These are phyloP conservation scores for Poecilobothrus nobilitatus DNA, from an alignment of 2,888 invertebrate species.

Conservation along the genomic window DNA sequence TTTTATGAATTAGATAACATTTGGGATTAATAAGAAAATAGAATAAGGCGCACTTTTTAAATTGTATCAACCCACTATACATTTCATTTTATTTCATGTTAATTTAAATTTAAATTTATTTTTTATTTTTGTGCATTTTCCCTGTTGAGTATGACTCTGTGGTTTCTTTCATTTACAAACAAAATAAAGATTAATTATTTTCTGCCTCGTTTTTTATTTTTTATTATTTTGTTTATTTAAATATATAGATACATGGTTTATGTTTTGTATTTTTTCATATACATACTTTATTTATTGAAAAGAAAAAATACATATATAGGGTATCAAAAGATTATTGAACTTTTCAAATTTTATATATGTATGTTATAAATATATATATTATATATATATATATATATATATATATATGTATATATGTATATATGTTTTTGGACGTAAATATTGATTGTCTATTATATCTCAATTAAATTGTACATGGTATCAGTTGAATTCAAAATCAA, in stretches of 20 bases:
- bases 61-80: too few species aligned
- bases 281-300: background rate
- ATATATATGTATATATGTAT: too few species aligned
- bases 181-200: background rate
- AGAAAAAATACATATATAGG: background rate
- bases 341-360: background rate
- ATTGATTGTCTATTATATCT: background rate
- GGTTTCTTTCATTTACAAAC: background rate
- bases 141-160: too few species aligned
- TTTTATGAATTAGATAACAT: too few species aligned
- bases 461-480: background rate
- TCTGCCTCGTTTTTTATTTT: background rate
- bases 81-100: too few species aligned
- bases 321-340: conserved; percentile 3
- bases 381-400: too few species aligned
- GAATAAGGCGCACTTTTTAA: too few species aligned
- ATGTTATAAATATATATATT: too few species aligned
- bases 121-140: too few species aligned
- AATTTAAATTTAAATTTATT: too few species aligned
- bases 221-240: background rate
- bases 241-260: background rate
- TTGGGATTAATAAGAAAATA: too few species aligned
- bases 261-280: background rate
- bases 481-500: background rate
- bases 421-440: too few species aligned